Base-by-base conservation (phyloP, 2,797 vertebrate genomes). In the Siniperca undulata region DNA sequence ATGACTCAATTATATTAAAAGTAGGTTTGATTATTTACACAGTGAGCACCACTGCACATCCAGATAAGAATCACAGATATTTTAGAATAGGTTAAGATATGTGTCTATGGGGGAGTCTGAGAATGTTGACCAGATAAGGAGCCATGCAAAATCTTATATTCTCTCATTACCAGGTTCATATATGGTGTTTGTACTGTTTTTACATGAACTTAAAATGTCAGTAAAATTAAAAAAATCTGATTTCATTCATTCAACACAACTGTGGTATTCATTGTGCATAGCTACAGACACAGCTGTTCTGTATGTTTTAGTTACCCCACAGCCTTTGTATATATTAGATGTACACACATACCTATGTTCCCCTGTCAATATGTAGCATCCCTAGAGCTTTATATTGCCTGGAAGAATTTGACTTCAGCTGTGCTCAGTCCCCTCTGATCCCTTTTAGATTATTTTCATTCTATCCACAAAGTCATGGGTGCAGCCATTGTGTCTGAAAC, bases 381-480 rank as follows among this genome's bases (percentile, higher is more conserved):
- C 27, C 69, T 34, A n/a, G 19, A 86, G 69, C 70, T 75, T 80
- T 65, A 60, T 55, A 30, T 70, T 66, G 68, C 44, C 59, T 64
- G 70, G 66, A 86, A 80, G 58, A 90, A 86, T 87, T 81, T 80
- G 44, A 67, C 85, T 80, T 82, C 68, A 78, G 30, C 70, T 81
- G 59, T 46, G 34, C 70, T 75, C 70, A 50, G 60, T 56, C 56
- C 48, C 64, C 76, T 84, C 69, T 88, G 86, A 84, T 92, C 71
- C 78, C 38, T 36, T 80, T 80, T 48, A 78, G 90, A 90, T 61
- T 53, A 86, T 90, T 91, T 87, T 84, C 84, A 86, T 91, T 89
- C 82, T 69, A 77, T 80, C 74, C 86, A 88, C 77, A 83, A 81
- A 79, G 84, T 79, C 38, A 22, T 64, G 17, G 46, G 50, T 34